Percentiles rank a stretch among this genome's conserved stretches.
Evolutionary conservation across 2,113 vertebrate genomes (phyloP).

Genomic region (Mus spicilegus): DNA sequence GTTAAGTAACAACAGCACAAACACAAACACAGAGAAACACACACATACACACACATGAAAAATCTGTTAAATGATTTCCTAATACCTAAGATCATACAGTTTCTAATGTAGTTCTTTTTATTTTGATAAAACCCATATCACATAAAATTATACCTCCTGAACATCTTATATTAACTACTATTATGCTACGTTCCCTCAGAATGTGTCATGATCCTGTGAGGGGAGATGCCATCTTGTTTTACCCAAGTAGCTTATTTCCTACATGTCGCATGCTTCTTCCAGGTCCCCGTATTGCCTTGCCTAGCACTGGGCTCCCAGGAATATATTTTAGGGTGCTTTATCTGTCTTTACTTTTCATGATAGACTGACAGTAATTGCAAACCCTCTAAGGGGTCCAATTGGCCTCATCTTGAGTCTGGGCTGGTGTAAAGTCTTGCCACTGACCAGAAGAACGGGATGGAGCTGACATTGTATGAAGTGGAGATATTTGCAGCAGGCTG

Average conservation of each 20-base stretch:
- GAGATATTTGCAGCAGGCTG: background rate
- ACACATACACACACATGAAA: background rate
- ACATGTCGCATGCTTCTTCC: too few species aligned
- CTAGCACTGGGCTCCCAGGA: background rate
- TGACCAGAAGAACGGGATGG: background rate
- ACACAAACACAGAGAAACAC: background rate
- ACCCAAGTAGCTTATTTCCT: background rate
- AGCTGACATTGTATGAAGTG: fast-evolving
- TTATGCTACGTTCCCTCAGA: background rate
- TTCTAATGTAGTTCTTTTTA: background rate
- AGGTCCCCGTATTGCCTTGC: background rate
- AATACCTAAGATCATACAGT: background rate
- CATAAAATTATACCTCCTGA: background rate
- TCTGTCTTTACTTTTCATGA: background rate
- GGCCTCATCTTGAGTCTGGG: background rate
- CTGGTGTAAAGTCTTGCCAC: background rate
- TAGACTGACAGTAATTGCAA: background rate
- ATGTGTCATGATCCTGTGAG: too few species aligned
- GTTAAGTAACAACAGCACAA: background rate
- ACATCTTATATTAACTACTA: background rate
- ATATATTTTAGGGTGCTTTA: background rate
- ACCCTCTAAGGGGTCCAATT: background rate
- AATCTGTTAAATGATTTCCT: background rate
- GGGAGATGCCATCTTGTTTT: background rate
- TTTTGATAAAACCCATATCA: background rate